Evolutionary conservation across 2,888 invertebrate species (phyloP), one percentile per base, ranked within the genome.

Genomic region (Cactoblastis cactorum): DNA sequence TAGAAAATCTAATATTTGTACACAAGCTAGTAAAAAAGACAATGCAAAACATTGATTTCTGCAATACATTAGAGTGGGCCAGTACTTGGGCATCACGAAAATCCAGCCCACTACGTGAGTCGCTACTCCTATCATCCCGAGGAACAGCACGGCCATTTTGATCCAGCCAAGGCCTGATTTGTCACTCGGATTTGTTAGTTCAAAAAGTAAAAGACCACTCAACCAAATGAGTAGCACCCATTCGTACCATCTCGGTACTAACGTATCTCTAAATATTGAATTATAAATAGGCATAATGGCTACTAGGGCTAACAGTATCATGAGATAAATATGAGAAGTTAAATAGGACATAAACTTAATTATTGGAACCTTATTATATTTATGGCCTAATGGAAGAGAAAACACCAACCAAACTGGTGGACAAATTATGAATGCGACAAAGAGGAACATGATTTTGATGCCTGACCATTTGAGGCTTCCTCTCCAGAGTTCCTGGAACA

Each of bases 321-420:
- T 98, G 63, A 99, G 93, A 87, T 98, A 98, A 69, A 99, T 95
- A 88, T 99, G 99, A 5, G 99, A 98, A 18, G 99, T 98, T 68
- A 99, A 92, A 87, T 99, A 99, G 39, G 98, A 98, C 96, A 99
- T 98, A 89, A 99, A 99, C 90, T 99, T 99, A 74, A 99, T 98
- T 74, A 99, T 98, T 53, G 99, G 99, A 71, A 99, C 97, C 91
- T 98, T 97, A 91, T 98, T 97, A 90, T 96, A 98, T 84, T 96
- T 96, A 90, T 98, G 97, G 37, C 97, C 97, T 74, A 98, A 89
- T 48, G 98, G 98, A 75, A 98, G 93, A 57, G 98, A 98, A 81
- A 98, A 97, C 46, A 96, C 94, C 63, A 98, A 91, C 98, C 98
- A 99, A 28, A 99, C 94, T 4, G 98, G 97, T 34, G 99, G 99